phyloP scores from a whole-genome alignment of 2,113 vertebrate genomes.

The Pholis gunnellus region DNA sequence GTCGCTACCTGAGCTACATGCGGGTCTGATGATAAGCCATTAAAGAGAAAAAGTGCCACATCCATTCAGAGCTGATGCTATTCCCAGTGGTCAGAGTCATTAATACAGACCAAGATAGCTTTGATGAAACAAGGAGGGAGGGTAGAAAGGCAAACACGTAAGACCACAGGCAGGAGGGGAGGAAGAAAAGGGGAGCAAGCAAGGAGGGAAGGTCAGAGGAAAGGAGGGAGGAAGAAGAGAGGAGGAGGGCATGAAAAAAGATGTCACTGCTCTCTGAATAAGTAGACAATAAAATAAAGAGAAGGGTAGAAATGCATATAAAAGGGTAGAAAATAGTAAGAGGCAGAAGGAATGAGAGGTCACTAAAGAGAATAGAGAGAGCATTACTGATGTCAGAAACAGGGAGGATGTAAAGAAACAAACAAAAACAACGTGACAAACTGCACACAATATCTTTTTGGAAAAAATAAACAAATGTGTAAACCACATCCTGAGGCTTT shows the following conservation, averaged over 20 bases:
- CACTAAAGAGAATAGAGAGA: not conserved
- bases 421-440: not conserved
- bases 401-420: not conserved
- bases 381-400: not conserved
- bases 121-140: slow-evolving; percentile 47
- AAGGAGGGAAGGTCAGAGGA: slow-evolving; percentile 4
- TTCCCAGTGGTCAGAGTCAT: slow-evolving; percentile 62
- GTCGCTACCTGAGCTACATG: slow-evolving; percentile 50
- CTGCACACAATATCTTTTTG: slow-evolving; percentile 14
- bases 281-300: slow-evolving; percentile 5
- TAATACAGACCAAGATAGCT: slow-evolving; percentile 58
- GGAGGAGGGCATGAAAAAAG: not conserved
- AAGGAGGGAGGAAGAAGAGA: slow-evolving; percentile 6
- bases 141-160: slow-evolving; percentile 25
- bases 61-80: slow-evolving; percentile 56
- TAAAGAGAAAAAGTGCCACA: slow-evolving; percentile 73
- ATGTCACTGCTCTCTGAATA: slow-evolving; percentile 4
- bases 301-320: not conserved
- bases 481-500: slow-evolving; percentile 37
- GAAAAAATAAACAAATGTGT: slow-evolving; percentile 40
- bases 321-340: not conserved
- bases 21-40: slow-evolving; percentile 67
- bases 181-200: not conserved
- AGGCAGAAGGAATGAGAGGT: not conserved
- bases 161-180: slow-evolving; percentile 1